These are phyloP conservation scores for Muntiacus reevesi DNA, from an alignment of 2,113 vertebrate species.

Conservation along the genomic window DNA sequence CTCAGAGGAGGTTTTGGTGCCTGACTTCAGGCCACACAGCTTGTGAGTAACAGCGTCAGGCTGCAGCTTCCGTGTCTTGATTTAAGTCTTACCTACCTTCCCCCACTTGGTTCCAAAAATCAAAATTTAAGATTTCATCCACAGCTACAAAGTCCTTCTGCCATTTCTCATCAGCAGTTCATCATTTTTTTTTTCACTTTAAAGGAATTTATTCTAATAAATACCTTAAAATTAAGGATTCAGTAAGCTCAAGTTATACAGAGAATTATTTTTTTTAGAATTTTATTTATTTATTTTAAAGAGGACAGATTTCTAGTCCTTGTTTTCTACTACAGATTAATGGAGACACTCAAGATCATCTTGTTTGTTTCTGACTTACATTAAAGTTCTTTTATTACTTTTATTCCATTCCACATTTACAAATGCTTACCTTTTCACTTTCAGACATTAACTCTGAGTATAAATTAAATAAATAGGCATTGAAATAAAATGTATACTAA, in stretches of 20 bases:
- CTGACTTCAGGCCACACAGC: background rate
- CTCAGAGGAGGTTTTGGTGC: background rate
- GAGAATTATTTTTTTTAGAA: background rate
- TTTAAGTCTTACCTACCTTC: background rate
- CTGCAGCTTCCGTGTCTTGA: background rate
- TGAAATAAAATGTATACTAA: background rate
- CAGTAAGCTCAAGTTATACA: background rate
- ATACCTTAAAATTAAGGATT: slow-evolving; percentile 24
- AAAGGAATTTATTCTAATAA: slow-evolving; percentile 10
- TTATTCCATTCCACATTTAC: background rate
- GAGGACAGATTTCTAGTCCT: background rate
- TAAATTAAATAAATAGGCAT: background rate
- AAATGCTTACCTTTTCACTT: background rate
- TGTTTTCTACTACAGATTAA: background rate
- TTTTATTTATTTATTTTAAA: background rate
- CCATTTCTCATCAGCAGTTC: background rate
- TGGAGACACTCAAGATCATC: background rate
- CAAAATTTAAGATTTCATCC: background rate
- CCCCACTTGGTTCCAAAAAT: background rate
- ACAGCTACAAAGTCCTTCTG: background rate
- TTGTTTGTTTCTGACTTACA: background rate
- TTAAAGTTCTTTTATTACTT: background rate
- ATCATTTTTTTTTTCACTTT: background rate
- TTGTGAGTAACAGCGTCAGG: background rate
- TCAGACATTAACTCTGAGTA: background rate